Percentiles rank a stretch among this genome's conserved stretches.
Evolutionary conservation across 2,113 vertebrate species (phyloP).

Genomic region (Coreoperca whiteheadi): DNA sequence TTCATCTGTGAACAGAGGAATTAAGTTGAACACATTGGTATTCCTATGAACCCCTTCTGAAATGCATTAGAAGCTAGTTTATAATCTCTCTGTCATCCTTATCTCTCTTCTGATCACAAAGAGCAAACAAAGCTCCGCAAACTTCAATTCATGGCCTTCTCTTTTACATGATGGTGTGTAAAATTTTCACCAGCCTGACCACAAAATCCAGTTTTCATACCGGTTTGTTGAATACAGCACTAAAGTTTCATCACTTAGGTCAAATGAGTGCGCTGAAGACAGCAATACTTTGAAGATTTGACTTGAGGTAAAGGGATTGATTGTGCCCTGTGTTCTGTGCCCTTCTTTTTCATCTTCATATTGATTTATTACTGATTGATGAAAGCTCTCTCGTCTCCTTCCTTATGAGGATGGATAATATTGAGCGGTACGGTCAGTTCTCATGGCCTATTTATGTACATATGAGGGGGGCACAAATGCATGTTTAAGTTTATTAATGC

Average conservation of each 20-base stretch:
- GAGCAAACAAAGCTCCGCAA: constrained; percentile 72
- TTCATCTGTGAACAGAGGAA: constrained; percentile 68
- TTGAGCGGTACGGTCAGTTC: constrained; percentile 36
- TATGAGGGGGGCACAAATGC: constrained; percentile 16
- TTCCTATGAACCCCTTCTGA: constrained; percentile 58
- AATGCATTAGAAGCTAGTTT: constrained; percentile 64
- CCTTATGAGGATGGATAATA: constrained; percentile 55
- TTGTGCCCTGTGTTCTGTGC: constrained; percentile 45
- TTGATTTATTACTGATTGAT: constrained; percentile 69
- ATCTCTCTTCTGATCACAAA: constrained; percentile 62
- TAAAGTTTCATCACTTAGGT: constrained; percentile 45
- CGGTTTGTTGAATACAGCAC: constrained; percentile 28
- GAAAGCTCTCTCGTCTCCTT: constrained; percentile 41
- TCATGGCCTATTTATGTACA: constrained; percentile 53
- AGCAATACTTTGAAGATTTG: constrained; percentile 31
- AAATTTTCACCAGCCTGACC: not conserved
- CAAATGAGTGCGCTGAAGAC: constrained; percentile 14
- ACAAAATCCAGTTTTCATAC: constrained; percentile 24
- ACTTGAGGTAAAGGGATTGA: constrained; percentile 59
- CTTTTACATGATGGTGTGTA: not conserved
- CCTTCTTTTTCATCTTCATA: constrained; percentile 52
- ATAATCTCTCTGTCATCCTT: constrained; percentile 73
- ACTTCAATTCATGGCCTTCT: constrained; percentile 55
- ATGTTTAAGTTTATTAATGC: constrained; percentile 19
- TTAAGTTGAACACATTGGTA: constrained; percentile 67